Conservation (phyloP, 2,797 vertebrate species). For the Channallabes apus region DNA sequence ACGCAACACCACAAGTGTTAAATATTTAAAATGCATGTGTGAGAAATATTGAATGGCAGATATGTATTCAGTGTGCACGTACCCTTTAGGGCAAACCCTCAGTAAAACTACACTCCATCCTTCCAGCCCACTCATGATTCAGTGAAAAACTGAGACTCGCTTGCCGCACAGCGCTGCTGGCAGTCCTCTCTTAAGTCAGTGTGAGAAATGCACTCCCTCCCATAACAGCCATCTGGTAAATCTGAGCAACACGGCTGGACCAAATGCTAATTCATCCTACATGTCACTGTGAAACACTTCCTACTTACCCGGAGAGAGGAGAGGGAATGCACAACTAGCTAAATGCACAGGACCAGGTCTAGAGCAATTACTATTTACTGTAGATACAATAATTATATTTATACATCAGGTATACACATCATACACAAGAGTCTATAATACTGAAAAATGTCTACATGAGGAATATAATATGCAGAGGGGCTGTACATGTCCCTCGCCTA, state of each 20-base stretch:
- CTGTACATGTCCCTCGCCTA: no score
- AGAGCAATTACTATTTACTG: not conserved
- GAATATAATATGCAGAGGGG: not conserved
- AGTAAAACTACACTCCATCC: slow-evolving; percentile 14
- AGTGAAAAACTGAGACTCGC: slow-evolving; percentile 20
- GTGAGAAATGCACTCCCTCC: slow-evolving; percentile 40
- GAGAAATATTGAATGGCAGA: not conserved
- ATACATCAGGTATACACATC: not conserved
- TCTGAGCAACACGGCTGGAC: slow-evolving; percentile 26
- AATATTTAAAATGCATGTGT: not conserved
- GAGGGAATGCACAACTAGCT: not conserved
- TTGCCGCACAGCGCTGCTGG: slow-evolving; percentile 27
- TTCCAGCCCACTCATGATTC: slow-evolving; percentile 34
- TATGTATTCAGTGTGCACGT: not conserved
- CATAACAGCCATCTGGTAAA: slow-evolving; percentile 49
- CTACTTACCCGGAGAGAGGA: not conserved
- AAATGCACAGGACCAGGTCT: not conserved
- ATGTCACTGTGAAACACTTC: slow-evolving; percentile 9
- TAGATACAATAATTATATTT: not conserved
- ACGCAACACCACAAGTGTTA: not conserved
- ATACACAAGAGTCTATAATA: not conserved
- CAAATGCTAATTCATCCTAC: slow-evolving; percentile 35
- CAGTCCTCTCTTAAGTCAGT: slow-evolving; percentile 37
- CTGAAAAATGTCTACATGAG: not conserved
- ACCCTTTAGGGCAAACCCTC: slow-evolving; percentile 2